Percentiles rank a stretch among this genome's conserved stretches.
These are phyloP conservation scores for Dynastes maya DNA, from an alignment of 2,888 invertebrate species.

Conservation along the genomic window DNA sequence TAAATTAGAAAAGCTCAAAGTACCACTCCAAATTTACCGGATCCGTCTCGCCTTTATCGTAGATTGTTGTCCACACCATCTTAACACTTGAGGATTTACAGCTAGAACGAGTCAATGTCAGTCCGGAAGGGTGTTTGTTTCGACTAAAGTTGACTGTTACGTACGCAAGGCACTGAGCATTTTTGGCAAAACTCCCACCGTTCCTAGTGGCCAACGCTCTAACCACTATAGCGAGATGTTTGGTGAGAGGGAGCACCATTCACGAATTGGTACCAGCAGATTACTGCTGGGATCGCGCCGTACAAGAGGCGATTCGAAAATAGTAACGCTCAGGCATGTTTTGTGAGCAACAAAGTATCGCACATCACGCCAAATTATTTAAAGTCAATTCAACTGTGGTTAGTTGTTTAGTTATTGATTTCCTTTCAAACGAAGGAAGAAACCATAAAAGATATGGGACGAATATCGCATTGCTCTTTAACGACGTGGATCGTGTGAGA, in stretches of 20 bases:
- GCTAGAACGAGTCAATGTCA: slow-evolving; percentile 18
- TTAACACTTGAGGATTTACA: neutral
- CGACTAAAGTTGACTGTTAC: slow-evolving; percentile 17
- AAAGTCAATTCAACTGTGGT: neutral
- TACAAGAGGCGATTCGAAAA: too few species aligned
- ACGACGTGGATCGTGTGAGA: too few species aligned
- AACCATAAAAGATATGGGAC: slow-evolving; percentile 3
- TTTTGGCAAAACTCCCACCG: slow-evolving; percentile 35
- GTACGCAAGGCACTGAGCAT: neutral
- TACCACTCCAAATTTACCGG: slow-evolving; percentile 10
- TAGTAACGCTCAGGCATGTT: too few species aligned
- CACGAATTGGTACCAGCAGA: slow-evolving; percentile 16
- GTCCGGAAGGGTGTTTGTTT: slow-evolving; percentile 7
- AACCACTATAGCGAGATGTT: neutral
- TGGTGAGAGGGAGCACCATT: slow-evolving; percentile 10
- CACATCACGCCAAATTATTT: too few species aligned
- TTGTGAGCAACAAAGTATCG: too few species aligned
- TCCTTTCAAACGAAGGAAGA: neutral
- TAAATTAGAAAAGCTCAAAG: neutral
- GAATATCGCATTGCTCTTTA: neutral
- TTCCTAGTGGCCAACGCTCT: neutral
- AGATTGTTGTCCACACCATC: slow-evolving; percentile 31
- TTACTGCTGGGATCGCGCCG: neutral
- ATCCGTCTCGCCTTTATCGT: neutral
- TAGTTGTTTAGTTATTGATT: slow-evolving; percentile 3